Evolutionary conservation across 2,888 invertebrate species (phyloP), one percentile per base, ranked within the genome.

Genomic region (Gonocerus acuteangulatus): DNA sequence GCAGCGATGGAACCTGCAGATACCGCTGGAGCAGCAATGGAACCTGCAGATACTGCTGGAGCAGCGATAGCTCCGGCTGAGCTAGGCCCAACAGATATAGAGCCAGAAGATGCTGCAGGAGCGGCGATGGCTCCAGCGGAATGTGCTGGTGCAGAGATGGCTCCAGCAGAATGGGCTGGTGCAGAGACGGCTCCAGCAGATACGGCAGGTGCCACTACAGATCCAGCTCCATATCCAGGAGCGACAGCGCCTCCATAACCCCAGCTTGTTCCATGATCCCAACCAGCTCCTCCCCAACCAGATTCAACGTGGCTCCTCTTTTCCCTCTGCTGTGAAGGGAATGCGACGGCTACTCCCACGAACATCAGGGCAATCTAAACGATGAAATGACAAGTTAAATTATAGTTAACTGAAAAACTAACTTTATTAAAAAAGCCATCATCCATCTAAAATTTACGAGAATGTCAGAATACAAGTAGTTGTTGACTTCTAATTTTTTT

Each of bases 11-110:
- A 34, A 3, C 56, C 45, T 2, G 56, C 44, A 3, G 45, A 32
- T 0, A 39, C 22, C 0, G 62, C 57, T 4, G 57, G 57, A 21
- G 61, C 56, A n/a, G 9, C 16, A n/a, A 51, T 23, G 4, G 51
- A 32, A 4, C 51, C 51, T 1, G 51, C 51, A 6, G 51, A 18
- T 13, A 11, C 15, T 19, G 32, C 15, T 16, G 32, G 15, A 27
- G 32, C 49, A n/a, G 11, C 3, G n/a, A 49, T 9, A 16, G 13
- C 3, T 22, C 49, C 51, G 6, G 34, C 51, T 0, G 0, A 21
- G 9, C 16, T 16, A 16, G 36, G 51, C 2, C 19, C 34, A 4
- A 6, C 51, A 2, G 19, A 11, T 2, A 51, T 36, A 18, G 32
- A 27, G 1, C 51, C 51, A n/a, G 51, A 18, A 21, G 19, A 1